Evolutionary conservation across 2,888 invertebrate species (phyloP).

Genomic region (Iselma pallidipennis): DNA sequence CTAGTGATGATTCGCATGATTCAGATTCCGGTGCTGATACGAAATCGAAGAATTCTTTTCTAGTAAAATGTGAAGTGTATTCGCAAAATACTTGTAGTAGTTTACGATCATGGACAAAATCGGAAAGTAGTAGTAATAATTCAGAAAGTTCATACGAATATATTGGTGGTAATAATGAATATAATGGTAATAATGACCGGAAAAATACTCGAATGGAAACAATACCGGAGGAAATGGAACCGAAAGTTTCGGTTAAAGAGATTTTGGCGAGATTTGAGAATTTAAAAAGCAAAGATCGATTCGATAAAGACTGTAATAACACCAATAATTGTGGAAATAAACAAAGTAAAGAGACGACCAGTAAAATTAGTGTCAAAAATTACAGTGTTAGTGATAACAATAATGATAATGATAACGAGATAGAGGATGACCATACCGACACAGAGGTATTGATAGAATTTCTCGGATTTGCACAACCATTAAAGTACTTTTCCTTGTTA

Average conservation of each 20-base stretch:
- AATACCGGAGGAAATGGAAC: slow-evolving; percentile 78
- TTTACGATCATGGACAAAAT: slow-evolving; percentile 42
- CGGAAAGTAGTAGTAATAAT: slow-evolving; percentile 40
- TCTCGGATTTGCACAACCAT: not conserved
- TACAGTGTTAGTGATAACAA: slow-evolving; percentile 17
- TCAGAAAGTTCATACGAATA: slow-evolving; percentile 24
- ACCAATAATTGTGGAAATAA: slow-evolving; percentile 29
- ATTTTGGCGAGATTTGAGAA: slow-evolving; percentile 79
- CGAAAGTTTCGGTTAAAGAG: slow-evolving; percentile 82
- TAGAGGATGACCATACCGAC: not conserved
- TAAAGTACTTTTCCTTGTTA: not conserved
- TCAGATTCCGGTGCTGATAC: slow-evolving; percentile 69
- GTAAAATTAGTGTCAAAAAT: slow-evolving; percentile 20
- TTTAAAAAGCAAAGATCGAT: slow-evolving; percentile 42
- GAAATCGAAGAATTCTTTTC: slow-evolving; percentile 48
- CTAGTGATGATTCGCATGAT: slow-evolving; percentile 64
- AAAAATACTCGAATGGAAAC: slow-evolving; percentile 69
- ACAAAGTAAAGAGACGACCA: slow-evolving; percentile 40
- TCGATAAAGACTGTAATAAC: slow-evolving; percentile 46
- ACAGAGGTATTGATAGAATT: slow-evolving; percentile 4
- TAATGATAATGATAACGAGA: slow-evolving; percentile 18
- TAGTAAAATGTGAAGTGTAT: slow-evolving; percentile 53
- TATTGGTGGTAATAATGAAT: slow-evolving; percentile 4
- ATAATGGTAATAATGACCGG: slow-evolving; percentile 31
- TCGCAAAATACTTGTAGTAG: slow-evolving; percentile 43